Percentiles rank a stretch among this genome's conserved stretches.
Evolutionary conservation across 2,113 vertebrate genomes (phyloP).

Genomic region (Rana temporaria): DNA sequence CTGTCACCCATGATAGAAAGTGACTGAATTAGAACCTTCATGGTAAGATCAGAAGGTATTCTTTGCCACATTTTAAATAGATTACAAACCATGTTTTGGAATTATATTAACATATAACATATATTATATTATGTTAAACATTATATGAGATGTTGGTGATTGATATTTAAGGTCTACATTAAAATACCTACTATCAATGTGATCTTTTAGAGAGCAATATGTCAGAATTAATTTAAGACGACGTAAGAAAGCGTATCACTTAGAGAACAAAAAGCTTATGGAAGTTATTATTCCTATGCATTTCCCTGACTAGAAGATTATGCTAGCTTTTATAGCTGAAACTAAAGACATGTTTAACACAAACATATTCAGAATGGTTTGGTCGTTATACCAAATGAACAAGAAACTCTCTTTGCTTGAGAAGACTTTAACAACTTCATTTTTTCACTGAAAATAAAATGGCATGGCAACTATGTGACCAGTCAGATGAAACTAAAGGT

Average conservation of each 20-base stretch:
- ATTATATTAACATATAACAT: no score
- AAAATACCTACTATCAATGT: no score
- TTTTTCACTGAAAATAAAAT: conserved; percentile 81
- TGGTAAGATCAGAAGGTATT: no score
- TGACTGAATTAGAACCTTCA: no score
- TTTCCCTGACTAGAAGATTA: not conserved
- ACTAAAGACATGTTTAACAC: conserved; percentile 8
- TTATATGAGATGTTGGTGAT: no score
- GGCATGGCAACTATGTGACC: conserved; percentile 88
- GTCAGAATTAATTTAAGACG: not conserved
- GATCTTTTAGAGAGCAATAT: no score
- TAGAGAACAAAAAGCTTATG: not conserved
- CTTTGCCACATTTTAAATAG: no score
- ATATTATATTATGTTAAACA: no score
- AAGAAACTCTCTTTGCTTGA: conserved; percentile 74
- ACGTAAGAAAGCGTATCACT: not conserved
- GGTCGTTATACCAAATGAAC: conserved; percentile 67
- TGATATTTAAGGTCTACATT: no score
- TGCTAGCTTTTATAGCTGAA: not conserved
- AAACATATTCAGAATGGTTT: conserved; percentile 40
- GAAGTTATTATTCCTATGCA: not conserved
- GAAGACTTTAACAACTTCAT: conserved; percentile 75
- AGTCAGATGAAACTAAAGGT: conserved; percentile 96
- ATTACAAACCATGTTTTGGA: no score
- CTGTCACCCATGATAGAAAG: no score